Base-by-base conservation (phyloP, 2,888 invertebrate species). In the Zaprionus lineosus region DNA sequence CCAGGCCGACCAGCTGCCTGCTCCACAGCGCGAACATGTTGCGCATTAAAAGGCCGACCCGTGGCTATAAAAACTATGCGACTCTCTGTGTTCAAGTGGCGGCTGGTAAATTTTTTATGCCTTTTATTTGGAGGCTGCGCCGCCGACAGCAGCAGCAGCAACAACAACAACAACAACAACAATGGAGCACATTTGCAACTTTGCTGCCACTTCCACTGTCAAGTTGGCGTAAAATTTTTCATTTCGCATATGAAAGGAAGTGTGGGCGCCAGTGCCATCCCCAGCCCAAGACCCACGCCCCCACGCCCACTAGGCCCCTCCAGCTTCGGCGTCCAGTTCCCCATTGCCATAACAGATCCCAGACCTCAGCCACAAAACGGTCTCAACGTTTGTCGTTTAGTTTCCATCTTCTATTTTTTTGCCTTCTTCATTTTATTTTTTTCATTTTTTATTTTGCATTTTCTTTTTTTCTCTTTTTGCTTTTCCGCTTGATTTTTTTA, bases 221-320 rank as follows among this genome's bases (percentile, higher is more conserved):
- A 79, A 76, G 83, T 74, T 79, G 79, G 79, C 79, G 79, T 79
- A 79, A 82, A 78, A 82, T 79, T 79, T 79, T 71, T 82, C 83
- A 82, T 79, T 79, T 82, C 74, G 76, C 83, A 79, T 79, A 82
- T 79, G 83, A 79, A 79, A 79, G 83, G 83, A 79, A 79, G 76
- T 83, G 79, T 79, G 79, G 83, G 79, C 79, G 79, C 78, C 78
- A 76, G 58, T 57, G 47, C 37, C 11, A 28, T 15, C 11, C 31
- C 40, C 16, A 8, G 29, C 15, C 37, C n/a, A 6, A n/a, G n/a
- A 5, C 1, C 9, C 15, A 5, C 6, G 5, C 5, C 2, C 11
- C 11, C 16, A 12, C 29, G 2, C 15, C 28, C 12, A 8, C 5
- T 6, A n/a, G n/a, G n/a, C 26, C 19, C n/a, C 12, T 18, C 21